These are phyloP conservation scores for Sinodicranocentrus sp. DNA, from an alignment of 2,888 invertebrate species.

Conservation along the genomic window DNA sequence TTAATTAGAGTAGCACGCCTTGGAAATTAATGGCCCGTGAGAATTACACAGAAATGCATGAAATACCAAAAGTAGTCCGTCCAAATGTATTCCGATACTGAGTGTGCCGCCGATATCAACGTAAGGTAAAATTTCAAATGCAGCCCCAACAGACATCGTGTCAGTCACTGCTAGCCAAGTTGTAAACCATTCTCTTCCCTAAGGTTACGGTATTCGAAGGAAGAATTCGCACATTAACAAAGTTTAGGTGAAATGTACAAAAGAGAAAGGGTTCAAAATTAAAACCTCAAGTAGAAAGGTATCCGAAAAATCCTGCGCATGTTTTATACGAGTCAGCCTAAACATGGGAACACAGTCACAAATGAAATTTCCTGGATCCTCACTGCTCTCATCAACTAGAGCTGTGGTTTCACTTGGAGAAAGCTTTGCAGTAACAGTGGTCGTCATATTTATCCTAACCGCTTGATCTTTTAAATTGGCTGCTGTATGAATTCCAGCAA, in stretches of 20 bases:
- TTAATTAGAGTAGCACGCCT: neutral
- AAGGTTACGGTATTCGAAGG: too few species aligned
- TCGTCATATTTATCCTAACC: slow-evolving; percentile 65
- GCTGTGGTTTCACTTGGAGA: slow-evolving; percentile 18
- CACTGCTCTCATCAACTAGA: neutral
- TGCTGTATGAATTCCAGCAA: slow-evolving; percentile 71
- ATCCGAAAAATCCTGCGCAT: slow-evolving; percentile 79
- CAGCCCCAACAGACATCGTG: slow-evolving; percentile 78
- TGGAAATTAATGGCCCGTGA: neutral
- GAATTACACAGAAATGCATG: neutral
- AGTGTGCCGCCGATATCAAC: slow-evolving; percentile 80
- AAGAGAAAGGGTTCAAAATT: too few species aligned
- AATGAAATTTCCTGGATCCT: slow-evolving; percentile 71
- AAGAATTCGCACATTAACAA: too few species aligned
- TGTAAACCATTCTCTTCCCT: slow-evolving; percentile 80
- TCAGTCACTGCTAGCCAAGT: slow-evolving; percentile 79
- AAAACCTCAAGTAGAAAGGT: slow-evolving; percentile 79
- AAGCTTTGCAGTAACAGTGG: slow-evolving; percentile 50
- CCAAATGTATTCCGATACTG: slow-evolving; percentile 78
- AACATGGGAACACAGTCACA: slow-evolving; percentile 78
- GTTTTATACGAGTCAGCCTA: slow-evolving; percentile 79
- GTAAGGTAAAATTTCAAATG: slow-evolving; percentile 79
- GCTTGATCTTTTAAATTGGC: slow-evolving; percentile 73
- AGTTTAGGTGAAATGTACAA: too few species aligned
- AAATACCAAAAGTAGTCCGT: slow-evolving; percentile 78